Evolutionary conservation across 2,888 invertebrate species (phyloP).

Genomic region (Aporophyla nigra): DNA sequence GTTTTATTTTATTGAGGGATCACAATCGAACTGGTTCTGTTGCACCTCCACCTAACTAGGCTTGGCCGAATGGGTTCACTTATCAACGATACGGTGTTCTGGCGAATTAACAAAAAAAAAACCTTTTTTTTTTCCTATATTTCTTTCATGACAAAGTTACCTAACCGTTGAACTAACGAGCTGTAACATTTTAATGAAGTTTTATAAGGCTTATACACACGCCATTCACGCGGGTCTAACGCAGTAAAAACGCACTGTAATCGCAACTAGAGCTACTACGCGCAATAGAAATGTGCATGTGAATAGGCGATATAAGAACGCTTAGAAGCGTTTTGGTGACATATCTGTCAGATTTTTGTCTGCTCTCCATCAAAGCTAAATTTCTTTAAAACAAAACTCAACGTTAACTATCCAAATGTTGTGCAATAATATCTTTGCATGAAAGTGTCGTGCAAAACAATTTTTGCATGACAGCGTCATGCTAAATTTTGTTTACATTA

Average conservation of each 20-base stretch:
- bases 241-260: background rate
- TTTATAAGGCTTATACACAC: background rate
- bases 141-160: background rate
- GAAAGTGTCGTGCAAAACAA: background rate
- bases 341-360: background rate
- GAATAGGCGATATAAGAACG: background rate
- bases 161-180: background rate
- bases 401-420: background rate
- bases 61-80: slow-evolving; percentile 63
- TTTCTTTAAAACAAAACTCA: background rate
- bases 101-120: slow-evolving; percentile 25
- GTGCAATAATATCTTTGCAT: slow-evolving; percentile 1
- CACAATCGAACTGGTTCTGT: slow-evolving; percentile 57
- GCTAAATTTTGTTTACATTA: no score
- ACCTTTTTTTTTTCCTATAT: background rate
- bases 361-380: background rate
- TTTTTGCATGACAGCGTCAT: no score
- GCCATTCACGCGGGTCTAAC: background rate
- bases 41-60: slow-evolving; percentile 49
- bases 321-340: background rate
- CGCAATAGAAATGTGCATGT: background rate
- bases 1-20: slow-evolving; percentile 67
- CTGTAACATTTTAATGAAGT: background rate
- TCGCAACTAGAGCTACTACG: background rate
- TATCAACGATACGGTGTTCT: slow-evolving; percentile 41